A percentile compares a stretch with the other conserved stretches of the same genome.
phyloP scores from a whole-genome alignment of 35 echinoderm and acorn worm species.

The Heliocidaris erythrogramma region DNA sequence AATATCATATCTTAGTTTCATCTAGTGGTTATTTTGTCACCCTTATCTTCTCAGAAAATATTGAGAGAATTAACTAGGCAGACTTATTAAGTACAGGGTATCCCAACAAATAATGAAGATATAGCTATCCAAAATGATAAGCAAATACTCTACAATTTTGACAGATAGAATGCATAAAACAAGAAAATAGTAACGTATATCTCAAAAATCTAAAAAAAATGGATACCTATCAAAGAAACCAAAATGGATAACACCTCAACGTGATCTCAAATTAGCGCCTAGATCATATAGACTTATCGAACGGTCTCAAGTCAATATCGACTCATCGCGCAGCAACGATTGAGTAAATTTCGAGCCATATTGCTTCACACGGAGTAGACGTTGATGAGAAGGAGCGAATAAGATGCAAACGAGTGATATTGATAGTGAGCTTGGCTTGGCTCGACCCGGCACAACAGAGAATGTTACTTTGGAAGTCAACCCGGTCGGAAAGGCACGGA shows the following conservation, averaged over 20 bases:
- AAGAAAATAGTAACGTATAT: too few species aligned
- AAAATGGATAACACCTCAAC: background rate
- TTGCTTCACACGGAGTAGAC: background rate
- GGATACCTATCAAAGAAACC: background rate
- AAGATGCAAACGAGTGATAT: background rate
- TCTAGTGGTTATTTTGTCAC: background rate
- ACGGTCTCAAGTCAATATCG: background rate
- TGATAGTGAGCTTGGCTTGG: background rate
- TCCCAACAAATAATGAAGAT: too few species aligned
- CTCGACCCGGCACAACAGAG: background rate
- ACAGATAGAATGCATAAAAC: too few species aligned
- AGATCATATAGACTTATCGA: background rate
- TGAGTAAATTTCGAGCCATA: background rate
- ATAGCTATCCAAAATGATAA: too few species aligned
- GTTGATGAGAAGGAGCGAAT: background rate
- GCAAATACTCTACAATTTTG: too few species aligned
- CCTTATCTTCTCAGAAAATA: background rate
- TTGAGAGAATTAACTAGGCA: too few species aligned
- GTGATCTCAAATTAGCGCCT: slow-evolving; percentile 8
- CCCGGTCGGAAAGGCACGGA: too few species aligned
- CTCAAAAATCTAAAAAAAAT: too few species aligned
- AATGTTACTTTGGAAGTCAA: too few species aligned
- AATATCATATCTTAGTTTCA: background rate
- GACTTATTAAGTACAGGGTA: too few species aligned
- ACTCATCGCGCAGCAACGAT: background rate